Base-by-base conservation (phyloP, 2,113 vertebrate genomes). In the Clarias batrachus region DNA sequence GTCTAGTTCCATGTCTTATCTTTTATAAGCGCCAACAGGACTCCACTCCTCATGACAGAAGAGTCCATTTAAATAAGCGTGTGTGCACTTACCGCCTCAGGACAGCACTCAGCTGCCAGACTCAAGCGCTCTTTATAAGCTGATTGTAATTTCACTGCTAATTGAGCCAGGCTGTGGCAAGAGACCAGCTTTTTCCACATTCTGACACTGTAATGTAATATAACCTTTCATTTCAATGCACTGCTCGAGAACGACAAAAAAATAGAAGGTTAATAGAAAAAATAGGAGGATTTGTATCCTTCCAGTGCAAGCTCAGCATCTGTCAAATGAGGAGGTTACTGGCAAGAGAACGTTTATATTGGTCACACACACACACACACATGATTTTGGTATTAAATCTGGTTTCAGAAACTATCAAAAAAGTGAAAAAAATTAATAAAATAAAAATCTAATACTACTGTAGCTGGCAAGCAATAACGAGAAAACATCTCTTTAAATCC, bases 161-260 rank as follows among this genome's bases (percentile, higher is more conserved):
- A 94, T 90, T 93, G 91, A 92, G 87, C 92, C 90, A 89, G 89
- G 85, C 63, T 87, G 87, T 94, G 93, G 89, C 90, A 81, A 66
- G 76, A 73, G 68, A 88, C 89, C 91, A 70, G 84, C 87, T 27
- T 3, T 82, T 90, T 87, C 85, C 90, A 93, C 88, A 85, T 52
- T 48, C 37, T 65, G 25, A 23, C 16, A 66, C 12, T 81, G 33
- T 85, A 84, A 86, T 70, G 87, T 91, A 88, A 90, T 86, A 90
- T 90, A 83, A 73, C 37, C 82, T 91, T 93, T 87, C 81, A 87
- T 88, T 90, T 89, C 56, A 88, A 86, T 86, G 66, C 87, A 88
- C 59, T 85, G 23, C 57, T 87, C 82, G 65, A 82, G 85, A 88
- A 78, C 81, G 89, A 52, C 85, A 84, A 84, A 74, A 74, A 86